These are phyloP conservation scores for Phodopus roborovskii DNA, from an alignment of 2,113 vertebrate genomes.

Conservation along the genomic window DNA sequence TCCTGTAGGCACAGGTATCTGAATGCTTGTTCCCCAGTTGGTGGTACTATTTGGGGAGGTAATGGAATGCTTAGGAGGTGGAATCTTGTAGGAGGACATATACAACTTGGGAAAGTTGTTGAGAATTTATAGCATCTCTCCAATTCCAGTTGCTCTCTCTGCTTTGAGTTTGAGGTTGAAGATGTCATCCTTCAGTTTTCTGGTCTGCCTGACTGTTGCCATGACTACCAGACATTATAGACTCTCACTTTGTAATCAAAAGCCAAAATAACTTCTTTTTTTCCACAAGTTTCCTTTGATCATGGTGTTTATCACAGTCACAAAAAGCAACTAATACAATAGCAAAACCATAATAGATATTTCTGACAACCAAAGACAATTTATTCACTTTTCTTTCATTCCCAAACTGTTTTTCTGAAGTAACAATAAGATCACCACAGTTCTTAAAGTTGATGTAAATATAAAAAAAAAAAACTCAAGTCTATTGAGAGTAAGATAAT, in stretches of 20 bases:
- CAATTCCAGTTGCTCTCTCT: neutral
- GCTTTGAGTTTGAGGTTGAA: neutral
- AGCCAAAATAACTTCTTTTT: neutral
- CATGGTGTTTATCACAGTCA: neutral
- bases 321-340: neutral
- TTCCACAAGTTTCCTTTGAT: neutral
- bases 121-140: neutral
- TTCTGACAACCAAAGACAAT: slow-evolving; percentile 47
- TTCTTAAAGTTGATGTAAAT: slow-evolving; percentile 44
- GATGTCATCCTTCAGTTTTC: neutral
- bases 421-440: neutral
- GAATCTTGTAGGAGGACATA: neutral
- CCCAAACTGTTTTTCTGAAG: slow-evolving; percentile 25
- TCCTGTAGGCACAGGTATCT: neutral
- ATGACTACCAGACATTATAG: neutral
- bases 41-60: neutral
- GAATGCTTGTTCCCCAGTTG: neutral
- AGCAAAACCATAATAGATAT: neutral
- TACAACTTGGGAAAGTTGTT: neutral
- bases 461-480: slow-evolving; percentile 45
- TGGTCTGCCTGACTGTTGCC: neutral
- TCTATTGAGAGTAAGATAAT: slow-evolving; percentile 18
- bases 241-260: neutral
- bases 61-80: neutral
- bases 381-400: slow-evolving; percentile 44